Conservation (phyloP, 2,797 vertebrate genomes). For the Margarornis squamiger region DNA sequence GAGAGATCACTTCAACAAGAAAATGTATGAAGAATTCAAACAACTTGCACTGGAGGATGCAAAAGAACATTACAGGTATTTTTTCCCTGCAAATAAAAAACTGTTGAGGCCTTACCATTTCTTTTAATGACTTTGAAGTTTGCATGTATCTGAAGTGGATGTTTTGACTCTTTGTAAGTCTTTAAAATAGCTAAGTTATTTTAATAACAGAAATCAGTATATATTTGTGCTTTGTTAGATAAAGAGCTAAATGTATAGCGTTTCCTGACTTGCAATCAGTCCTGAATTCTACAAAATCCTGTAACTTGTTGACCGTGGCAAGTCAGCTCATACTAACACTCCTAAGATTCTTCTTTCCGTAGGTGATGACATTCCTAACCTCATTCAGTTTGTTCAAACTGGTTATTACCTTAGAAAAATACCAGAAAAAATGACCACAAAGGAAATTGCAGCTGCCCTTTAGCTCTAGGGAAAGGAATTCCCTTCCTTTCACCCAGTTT, state of each 20-base stretch:
- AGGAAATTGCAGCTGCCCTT: background rate
- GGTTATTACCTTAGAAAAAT: background rate
- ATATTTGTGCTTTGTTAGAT: background rate
- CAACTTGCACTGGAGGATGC: constrained; percentile 89
- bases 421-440: background rate
- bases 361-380: background rate
- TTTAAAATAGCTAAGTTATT: background rate
- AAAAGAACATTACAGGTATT: constrained; percentile 92
- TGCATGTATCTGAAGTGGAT: background rate
- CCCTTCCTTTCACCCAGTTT: background rate
- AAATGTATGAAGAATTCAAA: constrained; percentile 97
- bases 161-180: background rate
- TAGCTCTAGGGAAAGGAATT: background rate
- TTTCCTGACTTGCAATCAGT: background rate
- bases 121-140: background rate
- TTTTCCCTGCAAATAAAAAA: background rate
- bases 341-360: background rate
- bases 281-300: background rate
- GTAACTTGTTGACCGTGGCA: background rate
- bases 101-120: background rate
- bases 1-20: constrained; percentile 94
- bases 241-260: background rate
- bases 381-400: background rate
- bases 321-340: background rate
- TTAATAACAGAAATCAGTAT: background rate